These are phyloP conservation scores for Plecotus auritus DNA, from an alignment of 2,113 vertebrate species.

Conservation along the genomic window DNA sequence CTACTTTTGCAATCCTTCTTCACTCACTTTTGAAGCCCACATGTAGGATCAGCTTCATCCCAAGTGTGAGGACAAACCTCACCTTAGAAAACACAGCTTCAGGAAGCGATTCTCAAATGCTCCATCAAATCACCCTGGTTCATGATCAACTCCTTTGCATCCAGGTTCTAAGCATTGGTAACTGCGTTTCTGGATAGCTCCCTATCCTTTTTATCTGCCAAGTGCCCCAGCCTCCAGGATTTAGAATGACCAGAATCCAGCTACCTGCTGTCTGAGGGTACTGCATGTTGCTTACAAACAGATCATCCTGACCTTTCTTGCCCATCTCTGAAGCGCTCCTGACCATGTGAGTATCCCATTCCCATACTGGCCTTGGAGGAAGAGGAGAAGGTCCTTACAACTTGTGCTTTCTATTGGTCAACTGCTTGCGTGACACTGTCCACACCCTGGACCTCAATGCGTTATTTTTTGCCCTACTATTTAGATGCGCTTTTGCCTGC, in stretches of 20 bases:
- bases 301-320: no score
- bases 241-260: background rate
- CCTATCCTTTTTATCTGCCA: background rate
- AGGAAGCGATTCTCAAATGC: background rate
- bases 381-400: fast-evolving
- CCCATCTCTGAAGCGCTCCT: background rate
- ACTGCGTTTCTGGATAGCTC: background rate
- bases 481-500: background rate
- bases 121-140: background rate
- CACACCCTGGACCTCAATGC: no score
- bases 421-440: background rate
- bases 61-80: background rate
- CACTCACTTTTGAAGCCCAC: background rate
- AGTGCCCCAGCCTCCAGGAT: background rate
- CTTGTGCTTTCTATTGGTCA: background rate
- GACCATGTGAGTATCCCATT: background rate
- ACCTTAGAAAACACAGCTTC: background rate
- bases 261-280: background rate
- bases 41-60: background rate
- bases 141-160: no score
- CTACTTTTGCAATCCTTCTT: background rate
- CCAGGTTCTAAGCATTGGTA: background rate
- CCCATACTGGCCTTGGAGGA: fast-evolving
- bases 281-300: background rate
- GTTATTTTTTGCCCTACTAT: background rate